Evolutionary conservation across 2,113 vertebrate genomes (phyloP).

Genomic region (Rhabdornis inornatus): DNA sequence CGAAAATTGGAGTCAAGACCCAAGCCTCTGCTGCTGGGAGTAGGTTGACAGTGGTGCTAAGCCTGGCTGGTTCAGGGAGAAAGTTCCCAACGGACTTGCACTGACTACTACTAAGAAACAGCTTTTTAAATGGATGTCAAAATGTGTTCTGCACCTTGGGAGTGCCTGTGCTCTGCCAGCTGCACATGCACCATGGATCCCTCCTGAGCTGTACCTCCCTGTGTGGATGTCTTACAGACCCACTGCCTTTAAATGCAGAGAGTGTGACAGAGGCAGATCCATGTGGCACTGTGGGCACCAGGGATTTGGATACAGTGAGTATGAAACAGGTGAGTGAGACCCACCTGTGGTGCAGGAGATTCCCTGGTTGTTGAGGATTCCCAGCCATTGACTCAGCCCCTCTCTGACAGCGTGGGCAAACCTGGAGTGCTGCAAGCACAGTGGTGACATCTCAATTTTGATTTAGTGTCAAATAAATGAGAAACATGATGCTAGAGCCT

Average conservation of each 20-base stretch:
- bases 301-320: not conserved
- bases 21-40: not conserved
- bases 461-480: not conserved
- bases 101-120: not conserved
- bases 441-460: not conserved
- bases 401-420: not conserved
- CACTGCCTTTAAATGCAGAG: not conserved
- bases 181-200: not conserved
- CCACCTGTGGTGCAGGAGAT: rapidly evolving
- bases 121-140: not conserved
- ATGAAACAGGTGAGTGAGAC: not conserved
- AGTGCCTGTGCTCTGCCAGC: not conserved
- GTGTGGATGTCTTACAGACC: not conserved
- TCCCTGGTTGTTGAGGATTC: not conserved
- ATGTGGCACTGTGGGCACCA: rapidly evolving
- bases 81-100: not conserved
- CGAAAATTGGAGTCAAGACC: not conserved
- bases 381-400: not conserved
- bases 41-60: not conserved
- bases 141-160: not conserved
- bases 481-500: not conserved
- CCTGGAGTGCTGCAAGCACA: rapidly evolving
- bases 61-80: not conserved
- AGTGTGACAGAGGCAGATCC: not conserved
- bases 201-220: not conserved